A percentile compares a stretch with the other conserved stretches of the same genome.
These are phyloP conservation scores for Junonia oenone DNA, from an alignment of 2,888 invertebrate genomes.

Conservation along the genomic window DNA sequence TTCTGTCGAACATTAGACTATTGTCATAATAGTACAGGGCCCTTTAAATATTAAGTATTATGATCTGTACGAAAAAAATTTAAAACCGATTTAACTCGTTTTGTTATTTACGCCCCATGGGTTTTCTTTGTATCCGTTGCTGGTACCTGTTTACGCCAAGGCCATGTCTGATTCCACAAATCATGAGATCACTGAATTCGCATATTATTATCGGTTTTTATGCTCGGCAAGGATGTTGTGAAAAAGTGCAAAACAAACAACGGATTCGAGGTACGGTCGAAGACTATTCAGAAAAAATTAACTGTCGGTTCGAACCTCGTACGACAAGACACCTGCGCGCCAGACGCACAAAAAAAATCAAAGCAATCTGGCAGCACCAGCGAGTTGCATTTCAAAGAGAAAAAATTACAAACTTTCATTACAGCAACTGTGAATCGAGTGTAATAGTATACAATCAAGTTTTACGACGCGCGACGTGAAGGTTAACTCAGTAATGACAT, in stretches of 20 bases:
- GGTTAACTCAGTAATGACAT: slow-evolving; percentile 18
- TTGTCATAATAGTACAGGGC: neutral
- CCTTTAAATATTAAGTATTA: neutral
- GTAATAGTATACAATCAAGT: slow-evolving; percentile 17
- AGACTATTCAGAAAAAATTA: slow-evolving; percentile 50
- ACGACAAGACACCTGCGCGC: slow-evolving; percentile 61
- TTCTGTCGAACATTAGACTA: neutral
- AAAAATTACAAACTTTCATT: slow-evolving; percentile 25
- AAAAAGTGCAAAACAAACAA: slow-evolving; percentile 57
- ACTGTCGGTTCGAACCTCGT: slow-evolving; percentile 42
- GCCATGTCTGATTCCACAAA: slow-evolving; percentile 24
- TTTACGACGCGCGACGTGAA: slow-evolving; percentile 9
- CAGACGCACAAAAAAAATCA: slow-evolving; percentile 63
- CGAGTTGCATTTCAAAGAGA: slow-evolving; percentile 22
- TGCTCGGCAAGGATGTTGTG: slow-evolving; percentile 39
- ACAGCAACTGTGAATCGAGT: slow-evolving; percentile 19
- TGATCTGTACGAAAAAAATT: neutral
- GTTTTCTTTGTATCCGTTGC: slow-evolving; percentile 13
- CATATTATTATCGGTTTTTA: slow-evolving; percentile 29
- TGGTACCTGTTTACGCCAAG: slow-evolving; percentile 26
- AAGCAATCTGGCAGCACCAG: slow-evolving; percentile 27
- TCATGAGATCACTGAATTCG: slow-evolving; percentile 30
- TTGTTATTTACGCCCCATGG: slow-evolving; percentile 14
- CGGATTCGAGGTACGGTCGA: slow-evolving; percentile 47
- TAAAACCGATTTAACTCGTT: neutral